Base-by-base conservation (phyloP, 2,113 vertebrate genomes). In the Holacanthus passer region DNA sequence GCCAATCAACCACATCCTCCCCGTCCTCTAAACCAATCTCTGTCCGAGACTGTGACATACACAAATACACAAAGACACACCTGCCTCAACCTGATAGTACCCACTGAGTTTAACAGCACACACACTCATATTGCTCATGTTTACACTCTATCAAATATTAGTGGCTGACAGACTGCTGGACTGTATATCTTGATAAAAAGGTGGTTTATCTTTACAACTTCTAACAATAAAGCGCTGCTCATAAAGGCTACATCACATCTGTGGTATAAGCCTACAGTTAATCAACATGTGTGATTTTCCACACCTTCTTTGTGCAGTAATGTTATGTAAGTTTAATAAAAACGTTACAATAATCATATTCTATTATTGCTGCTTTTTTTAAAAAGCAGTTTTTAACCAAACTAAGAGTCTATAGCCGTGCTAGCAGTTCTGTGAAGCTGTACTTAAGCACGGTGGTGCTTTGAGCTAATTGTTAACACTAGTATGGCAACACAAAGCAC, bases 151-250 rank as follows among this genome's bases (percentile, higher is more conserved):
- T 82, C 31, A 72, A 70, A 82, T 41, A 74, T 89, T 66, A 67
- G n/a, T 11, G 41, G 43, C 55, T 65, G 14, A 53, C 24, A 53
- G 17, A 13, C 14, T 6, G 6, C 37, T 53, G 27, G 22, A 67
- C 27, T 69, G 35, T 62, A 16, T 29, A 24, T 39, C 55, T 73
- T 77, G 35, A 73, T 82, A 13, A 81, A 70, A 48, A 75, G 11
- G 39, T 27, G 22, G 12, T 52, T 85, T 88, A 86, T 87, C 80
- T 92, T 90, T 85, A 87, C 58, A 83, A 73, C 72, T 16, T 37
- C 31, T 41, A 47, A 16, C 47, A 84, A 80, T 86, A 83, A 87
- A 87, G 41, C 3, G 1, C 9, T 22, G 41, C 35, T 84, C 72
- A 84, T 89, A 86, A 88, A 79, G 29, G 56, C 17, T 9, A 32